Evolutionary conservation across 2,888 invertebrate species (phyloP), one percentile per base, ranked within the genome.

Genomic region (Cancer borealis): DNA sequence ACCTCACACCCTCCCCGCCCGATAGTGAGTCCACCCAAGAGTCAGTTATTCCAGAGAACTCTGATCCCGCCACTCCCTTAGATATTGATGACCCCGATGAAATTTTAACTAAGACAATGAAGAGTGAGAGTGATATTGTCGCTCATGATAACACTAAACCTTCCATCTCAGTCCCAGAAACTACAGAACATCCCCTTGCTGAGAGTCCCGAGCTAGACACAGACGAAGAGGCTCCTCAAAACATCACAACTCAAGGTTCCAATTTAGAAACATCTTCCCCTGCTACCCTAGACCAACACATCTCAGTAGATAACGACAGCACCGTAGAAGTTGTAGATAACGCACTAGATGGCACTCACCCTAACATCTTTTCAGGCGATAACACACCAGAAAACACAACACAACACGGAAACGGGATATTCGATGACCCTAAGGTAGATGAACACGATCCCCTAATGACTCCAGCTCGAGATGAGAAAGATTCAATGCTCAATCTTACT

Each of bases 351-450:
- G n/a, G 39, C 26, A 47, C 92, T 79, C 79, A 73, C 10, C 46
- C 87, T 60, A 21, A 87, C 90, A 49, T 30, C 26, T 79, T 49
- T 21, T 10, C 87, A 88, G 30, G 39, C 3, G 26, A 21, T 39
- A 54, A 87, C 30, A 54, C 54, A 26, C 14, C 87, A 30, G 54
- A 47, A 21, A 92, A 87, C 21, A 87, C 49, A 88, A 92, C 92
- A 92, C 87, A 92, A 88, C 39, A 39, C 6, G 87, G 84, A 54
- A 87, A 92, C 8, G 92, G n/a, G 10, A 92, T 87, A 17, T 60
- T 47, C 3, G 92, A 92, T 14, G 92, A 92, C 6, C 87, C 92
- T 39, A 49, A 87, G 47, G 87, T 92, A 14, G 60, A 12, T 4
- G 84, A 84, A 12, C 4, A 8, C 39, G 84, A 84, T 3, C 30